phyloP scores from a whole-genome alignment of 2,797 vertebrate species.

The Pseudomugil tenellus region DNA sequence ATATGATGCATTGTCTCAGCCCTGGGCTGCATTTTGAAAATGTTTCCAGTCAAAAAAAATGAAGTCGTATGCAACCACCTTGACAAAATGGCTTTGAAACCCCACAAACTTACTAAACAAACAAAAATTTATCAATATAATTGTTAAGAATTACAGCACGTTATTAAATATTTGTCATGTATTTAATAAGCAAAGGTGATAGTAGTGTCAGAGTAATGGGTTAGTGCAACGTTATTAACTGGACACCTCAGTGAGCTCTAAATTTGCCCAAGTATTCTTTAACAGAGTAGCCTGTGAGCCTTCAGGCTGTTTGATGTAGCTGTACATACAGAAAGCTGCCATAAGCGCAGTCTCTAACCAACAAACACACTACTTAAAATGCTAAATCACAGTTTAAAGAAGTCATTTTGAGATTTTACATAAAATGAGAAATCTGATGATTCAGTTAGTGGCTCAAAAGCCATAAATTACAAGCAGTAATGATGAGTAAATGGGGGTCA shows the following conservation, averaged over 20 bases:
- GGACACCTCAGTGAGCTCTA: background rate
- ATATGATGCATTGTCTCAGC: too few species aligned
- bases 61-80: too few species aligned
- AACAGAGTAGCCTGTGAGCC: background rate
- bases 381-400: background rate
- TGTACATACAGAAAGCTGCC: background rate
- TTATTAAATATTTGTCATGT: background rate
- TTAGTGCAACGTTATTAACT: too few species aligned
- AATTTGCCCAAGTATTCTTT: background rate
- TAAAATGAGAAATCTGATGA: conserved; percentile 12
- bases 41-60: too few species aligned
- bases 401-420: background rate
- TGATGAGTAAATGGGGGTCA: conserved; percentile 8
- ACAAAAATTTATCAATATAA: too few species aligned
- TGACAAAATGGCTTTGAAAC: too few species aligned
- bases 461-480: conserved; percentile 12
- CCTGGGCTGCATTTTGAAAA: too few species aligned
- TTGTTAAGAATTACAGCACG: too few species aligned
- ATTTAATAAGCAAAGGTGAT: too few species aligned
- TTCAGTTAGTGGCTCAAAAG: background rate
- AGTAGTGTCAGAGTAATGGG: too few species aligned
- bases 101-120: too few species aligned
- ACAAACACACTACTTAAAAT: background rate
- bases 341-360: background rate
- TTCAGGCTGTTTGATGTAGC: background rate